These are phyloP conservation scores for Trachelus stipa DNA, from an alignment of 2,888 invertebrate species.

Conservation along the genomic window DNA sequence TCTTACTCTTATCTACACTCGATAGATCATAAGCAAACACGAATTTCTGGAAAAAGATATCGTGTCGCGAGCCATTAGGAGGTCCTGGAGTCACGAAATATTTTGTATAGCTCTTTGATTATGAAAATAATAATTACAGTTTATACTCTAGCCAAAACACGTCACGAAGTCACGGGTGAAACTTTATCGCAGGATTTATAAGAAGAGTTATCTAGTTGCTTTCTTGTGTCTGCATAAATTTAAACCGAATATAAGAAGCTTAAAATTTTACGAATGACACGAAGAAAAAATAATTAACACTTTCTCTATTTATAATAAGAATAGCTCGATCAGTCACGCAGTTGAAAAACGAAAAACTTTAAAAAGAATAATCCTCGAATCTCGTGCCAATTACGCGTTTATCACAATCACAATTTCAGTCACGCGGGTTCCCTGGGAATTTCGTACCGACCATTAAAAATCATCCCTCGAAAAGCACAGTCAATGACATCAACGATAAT, in stretches of 20 bases:
- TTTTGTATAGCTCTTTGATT: not conserved
- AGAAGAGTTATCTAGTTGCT: not conserved
- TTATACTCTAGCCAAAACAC: not conserved
- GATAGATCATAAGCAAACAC: not conserved
- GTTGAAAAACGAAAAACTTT: not conserved
- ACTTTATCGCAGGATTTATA: conserved; percentile 3
- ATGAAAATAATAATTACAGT: not conserved
- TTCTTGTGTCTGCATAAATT: not conserved
- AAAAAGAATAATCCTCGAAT: not conserved
- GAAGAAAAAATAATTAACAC: not conserved
- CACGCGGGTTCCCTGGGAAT: not conserved
- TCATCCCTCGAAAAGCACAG: not conserved
- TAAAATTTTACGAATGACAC: not conserved
- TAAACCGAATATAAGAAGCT: not conserved
- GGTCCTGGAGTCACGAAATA: conserved; percentile 4
- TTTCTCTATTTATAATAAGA: not conserved
- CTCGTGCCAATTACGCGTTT: not conserved
- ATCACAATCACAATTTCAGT: not conserved
- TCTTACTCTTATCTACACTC: not conserved
- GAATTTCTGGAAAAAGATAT: not conserved
- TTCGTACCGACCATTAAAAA: not conserved
- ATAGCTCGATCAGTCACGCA: not conserved
- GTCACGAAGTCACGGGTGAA: not conserved
- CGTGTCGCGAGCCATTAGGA: conserved; percentile 44
- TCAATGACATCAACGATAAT: not conserved